Percentiles rank a stretch among this genome's conserved stretches.
Conservation (phyloP, 2,113 vertebrate species). For the Apistogramma diplotaenia region DNA sequence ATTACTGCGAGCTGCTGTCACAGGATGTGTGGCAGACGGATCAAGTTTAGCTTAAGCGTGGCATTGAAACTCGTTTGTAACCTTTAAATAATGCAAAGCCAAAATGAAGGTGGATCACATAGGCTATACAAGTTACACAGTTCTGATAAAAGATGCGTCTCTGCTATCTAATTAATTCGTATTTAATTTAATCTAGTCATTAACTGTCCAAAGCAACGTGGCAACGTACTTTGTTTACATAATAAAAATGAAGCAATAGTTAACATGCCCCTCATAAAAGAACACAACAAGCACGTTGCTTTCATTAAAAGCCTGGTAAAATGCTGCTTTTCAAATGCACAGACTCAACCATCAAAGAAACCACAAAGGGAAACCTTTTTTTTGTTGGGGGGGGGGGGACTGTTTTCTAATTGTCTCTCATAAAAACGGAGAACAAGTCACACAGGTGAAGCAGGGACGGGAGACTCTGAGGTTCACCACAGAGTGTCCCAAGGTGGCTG, state of each 20-base stretch:
- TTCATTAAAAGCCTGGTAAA: no score
- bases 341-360: neutral
- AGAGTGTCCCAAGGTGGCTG: conserved; percentile 7
- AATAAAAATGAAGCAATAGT: neutral
- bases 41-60: no score
- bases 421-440: neutral
- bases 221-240: neutral
- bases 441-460: neutral
- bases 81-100: neutral
- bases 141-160: neutral
- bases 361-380: neutral
- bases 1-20: no score
- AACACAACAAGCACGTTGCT: no score
- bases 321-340: no score
- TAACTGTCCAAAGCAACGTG: neutral
- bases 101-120: neutral
- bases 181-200: neutral
- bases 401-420: neutral
- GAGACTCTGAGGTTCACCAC: neutral
- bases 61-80: no score
- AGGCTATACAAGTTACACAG: neutral
- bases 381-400: neutral
- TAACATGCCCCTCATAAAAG: no score
- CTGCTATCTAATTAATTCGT: neutral
- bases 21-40: no score